Conservation (phyloP, 2,113 vertebrate genomes). For the Ahaetulla prasina region DNA sequence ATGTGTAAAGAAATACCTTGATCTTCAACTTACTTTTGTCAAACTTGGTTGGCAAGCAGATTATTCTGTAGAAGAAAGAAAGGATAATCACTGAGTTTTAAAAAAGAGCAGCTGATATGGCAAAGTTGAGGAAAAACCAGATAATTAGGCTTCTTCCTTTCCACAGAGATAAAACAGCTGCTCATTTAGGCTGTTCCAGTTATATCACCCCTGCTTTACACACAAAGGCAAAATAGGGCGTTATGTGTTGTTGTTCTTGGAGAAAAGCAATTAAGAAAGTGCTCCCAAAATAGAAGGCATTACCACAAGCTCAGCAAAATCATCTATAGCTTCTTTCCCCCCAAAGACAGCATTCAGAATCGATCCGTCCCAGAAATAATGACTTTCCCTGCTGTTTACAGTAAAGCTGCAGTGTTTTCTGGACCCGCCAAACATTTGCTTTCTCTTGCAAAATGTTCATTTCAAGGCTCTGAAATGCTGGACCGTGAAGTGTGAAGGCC, state of each 20-base stretch:
- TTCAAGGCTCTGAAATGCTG: neutral
- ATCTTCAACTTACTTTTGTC: neutral
- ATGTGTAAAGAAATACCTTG: constrained; percentile 5
- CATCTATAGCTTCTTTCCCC: neutral
- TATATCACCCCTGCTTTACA: neutral
- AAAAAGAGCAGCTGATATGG: constrained; percentile 13
- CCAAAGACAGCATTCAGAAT: neutral
- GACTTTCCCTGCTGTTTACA: neutral
- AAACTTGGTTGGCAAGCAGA: constrained; percentile 10
- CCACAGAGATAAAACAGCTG: constrained; percentile 30
- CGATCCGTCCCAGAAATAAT: neutral
- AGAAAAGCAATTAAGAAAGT: neutral
- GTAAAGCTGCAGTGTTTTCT: neutral
- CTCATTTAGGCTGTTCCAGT: constrained; percentile 11
- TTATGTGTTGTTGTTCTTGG: neutral
- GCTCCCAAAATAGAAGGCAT: neutral
- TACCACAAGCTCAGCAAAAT: neutral
- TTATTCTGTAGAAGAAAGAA: neutral
- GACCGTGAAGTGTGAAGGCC: neutral
- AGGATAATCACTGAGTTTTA: constrained; percentile 24
- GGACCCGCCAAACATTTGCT: neutral
- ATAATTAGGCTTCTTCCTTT: constrained; percentile 21
- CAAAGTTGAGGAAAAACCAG: constrained; percentile 28
- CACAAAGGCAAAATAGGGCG: neutral
- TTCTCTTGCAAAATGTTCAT: neutral